Evolutionary conservation across 2,888 invertebrate species (phyloP), one percentile per base, ranked within the genome.

Genomic region (Drosophila paranaensis): DNA sequence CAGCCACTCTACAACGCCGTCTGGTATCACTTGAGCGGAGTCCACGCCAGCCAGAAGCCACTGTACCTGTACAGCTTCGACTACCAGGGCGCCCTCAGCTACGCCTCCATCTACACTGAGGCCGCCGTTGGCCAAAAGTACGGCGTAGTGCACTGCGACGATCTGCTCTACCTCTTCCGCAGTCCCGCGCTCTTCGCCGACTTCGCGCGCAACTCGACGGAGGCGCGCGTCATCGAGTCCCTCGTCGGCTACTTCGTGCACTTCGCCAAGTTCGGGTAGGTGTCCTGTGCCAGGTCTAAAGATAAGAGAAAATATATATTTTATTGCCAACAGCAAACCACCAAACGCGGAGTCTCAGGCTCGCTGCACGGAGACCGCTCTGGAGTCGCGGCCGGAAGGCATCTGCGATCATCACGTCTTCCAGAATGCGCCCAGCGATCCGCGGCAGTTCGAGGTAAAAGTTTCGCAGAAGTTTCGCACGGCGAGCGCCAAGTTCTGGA

Each of bases 101-200:
- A 93, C 75, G 92, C 93, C 2, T 82, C 91, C 27, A 65, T 93
- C 2, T 94, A 93, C 78, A 93, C 94, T 0, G 88, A 91, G 54
- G 88, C 81, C 10, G 39, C 64, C 11, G 56, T 74, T 0, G 68
- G 42, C 4, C 77, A 75, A 0, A 67, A 91, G 60, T 92, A 91
- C 70, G 92, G 92, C 11, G 93, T 93, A 0, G 93, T 93, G 0
- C 94, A 94, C 79, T 94, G 94, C 72, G 94, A 94, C 81, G 94
- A 94, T 79, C 81, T 94, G 20, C 90, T 94, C 48, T 94, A 94
- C 75, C 84, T 94, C 6, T 94, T 94, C 73, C 92, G 92, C 43
- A 91, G 93, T 40, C 93, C 94, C 0, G 66, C 89, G 35, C 53
- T 94, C 2, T 94, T 94, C 79, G 77, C 89, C 0, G 91, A 92